Conservation (phyloP, 1,140 invertebrate species). For the Neodiprion virginianus region DNA sequence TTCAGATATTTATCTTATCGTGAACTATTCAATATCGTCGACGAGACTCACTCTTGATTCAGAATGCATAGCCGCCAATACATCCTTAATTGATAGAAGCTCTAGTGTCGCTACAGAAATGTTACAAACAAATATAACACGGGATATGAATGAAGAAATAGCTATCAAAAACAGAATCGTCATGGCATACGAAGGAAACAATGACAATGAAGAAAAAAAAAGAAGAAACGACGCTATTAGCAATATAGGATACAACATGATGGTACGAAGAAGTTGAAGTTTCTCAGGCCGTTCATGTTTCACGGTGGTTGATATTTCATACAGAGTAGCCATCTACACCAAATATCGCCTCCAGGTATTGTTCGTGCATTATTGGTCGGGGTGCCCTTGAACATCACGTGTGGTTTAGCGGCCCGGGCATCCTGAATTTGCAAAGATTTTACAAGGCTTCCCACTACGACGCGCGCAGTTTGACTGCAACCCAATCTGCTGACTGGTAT, state of each 20-base stretch:
- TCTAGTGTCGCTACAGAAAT: too few species aligned
- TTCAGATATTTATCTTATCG: too few species aligned
- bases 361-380: conserved; percentile 3
- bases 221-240: background rate
- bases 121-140: too few species aligned
- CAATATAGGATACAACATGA: background rate
- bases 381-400: conserved; percentile 47
- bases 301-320: conserved; percentile 64
- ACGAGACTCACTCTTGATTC: too few species aligned
- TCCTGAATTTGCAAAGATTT: conserved; percentile 15
- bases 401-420: conserved; percentile 58
- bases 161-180: too few species aligned
- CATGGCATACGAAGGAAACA: too few species aligned
- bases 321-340: conserved; percentile 53
- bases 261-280: conserved; percentile 35
- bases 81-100: too few species aligned
- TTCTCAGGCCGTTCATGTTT: conserved; percentile 62
- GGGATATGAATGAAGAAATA: too few species aligned
- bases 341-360: conserved; percentile 30
- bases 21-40: too few species aligned
- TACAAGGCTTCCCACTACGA: conserved; percentile 17
- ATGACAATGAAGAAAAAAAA: background rate
- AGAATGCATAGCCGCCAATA: too few species aligned
- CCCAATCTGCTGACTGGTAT: background rate
- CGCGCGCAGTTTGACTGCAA: background rate